Base-by-base conservation (phyloP, 1,140 invertebrate genomes). In the Campoletis sonorensis region DNA sequence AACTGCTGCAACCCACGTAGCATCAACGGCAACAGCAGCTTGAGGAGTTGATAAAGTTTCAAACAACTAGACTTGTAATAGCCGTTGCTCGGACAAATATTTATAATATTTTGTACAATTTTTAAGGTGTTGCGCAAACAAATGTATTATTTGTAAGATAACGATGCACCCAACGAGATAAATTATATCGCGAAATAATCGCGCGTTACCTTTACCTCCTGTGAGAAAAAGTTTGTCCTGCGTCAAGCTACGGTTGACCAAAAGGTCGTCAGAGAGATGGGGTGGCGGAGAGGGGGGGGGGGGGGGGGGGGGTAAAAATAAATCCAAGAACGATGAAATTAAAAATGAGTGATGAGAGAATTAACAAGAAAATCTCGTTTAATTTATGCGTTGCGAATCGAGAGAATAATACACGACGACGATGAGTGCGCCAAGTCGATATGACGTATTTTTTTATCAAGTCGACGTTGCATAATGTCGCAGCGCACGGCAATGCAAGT, bases 71-170 rank as follows among this genome's bases (percentile, higher is more conserved):
- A 33, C 3, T 33, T 33, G 30, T 58, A 58, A 58, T 51, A 26
- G 71, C 40, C 40, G 33, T 8, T 21, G 72, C 72, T 58, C 13
- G 49, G 7, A 76, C 21, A 58, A 58, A 58, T 76, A 33, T 58
- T 49, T 58, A 76, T 76, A 76, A 30, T 76, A 76, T 76, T 76
- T 76, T 76, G 72, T 76, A 76, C 72, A 37, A 76, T 76, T 76
- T 76, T 76, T 76, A 30, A 76, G 15, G 51, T 58, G 72, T 73
- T 49, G 26, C 26, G 15, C 54, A n/a, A 76, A 76, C 21, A 67
- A 27, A 23, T 23, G 61, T 15, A 77, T 77, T 77, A 77, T 77
- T 77, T 21, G 21, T 77, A 77, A 77, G 30, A 77, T 61, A 61
- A 77, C 26, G 27, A 61, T 27, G 16, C 10, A 30, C 51, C 5